Conservation (phyloP, 1,140 invertebrate species). For the Meloidogyne floridensis region DNA sequence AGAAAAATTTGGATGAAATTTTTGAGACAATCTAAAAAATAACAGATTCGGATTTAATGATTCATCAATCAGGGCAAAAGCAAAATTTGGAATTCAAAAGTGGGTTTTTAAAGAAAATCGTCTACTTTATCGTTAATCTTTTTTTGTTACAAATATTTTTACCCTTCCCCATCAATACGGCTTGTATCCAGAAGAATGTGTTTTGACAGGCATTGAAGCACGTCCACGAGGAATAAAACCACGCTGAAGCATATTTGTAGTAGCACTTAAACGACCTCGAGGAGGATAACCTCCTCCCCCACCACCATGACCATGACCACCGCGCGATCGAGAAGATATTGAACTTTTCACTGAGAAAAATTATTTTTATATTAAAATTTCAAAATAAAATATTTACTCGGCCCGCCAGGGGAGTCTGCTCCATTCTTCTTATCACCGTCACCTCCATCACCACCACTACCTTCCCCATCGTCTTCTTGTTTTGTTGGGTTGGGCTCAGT, state of each 20-base stretch:
- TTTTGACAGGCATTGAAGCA: conserved; percentile 2
- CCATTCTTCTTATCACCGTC: conserved; percentile 27
- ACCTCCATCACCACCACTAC: conserved; percentile 21
- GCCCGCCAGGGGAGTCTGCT: neutral
- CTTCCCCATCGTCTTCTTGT: conserved; percentile 36
- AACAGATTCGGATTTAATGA: no score
- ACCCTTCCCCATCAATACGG: neutral
- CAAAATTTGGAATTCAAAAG: neutral
- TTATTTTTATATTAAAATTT: neutral
- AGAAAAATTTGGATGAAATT: neutral
- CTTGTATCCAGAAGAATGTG: neutral
- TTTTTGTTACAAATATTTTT: neutral
- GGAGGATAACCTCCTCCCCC: no score
- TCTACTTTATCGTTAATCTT: neutral
- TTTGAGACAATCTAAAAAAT: no score
- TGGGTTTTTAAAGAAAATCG: neutral
- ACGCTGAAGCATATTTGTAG: neutral
- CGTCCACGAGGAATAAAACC: neutral
- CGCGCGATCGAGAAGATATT: neutral
- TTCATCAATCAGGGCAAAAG: neutral
- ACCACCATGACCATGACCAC: neutral
- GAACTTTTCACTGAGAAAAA: neutral
- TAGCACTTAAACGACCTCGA: no score
- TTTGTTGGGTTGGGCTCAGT: conserved; percentile 26
- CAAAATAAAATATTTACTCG: conserved; percentile 11